Evolutionary conservation across 2,888 invertebrate species (phyloP).

Genomic region (Polymixis lichenea): DNA sequence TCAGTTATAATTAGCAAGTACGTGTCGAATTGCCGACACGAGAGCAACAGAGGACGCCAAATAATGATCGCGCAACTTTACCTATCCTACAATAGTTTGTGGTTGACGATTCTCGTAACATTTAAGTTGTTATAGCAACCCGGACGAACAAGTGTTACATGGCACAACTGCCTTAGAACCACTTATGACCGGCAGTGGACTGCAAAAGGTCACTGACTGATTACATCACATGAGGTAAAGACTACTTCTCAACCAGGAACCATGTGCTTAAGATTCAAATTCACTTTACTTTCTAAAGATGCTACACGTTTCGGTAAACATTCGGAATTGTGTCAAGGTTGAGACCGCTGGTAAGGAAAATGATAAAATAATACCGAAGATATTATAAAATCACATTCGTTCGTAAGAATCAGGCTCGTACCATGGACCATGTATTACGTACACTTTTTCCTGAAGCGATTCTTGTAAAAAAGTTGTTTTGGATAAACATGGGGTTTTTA

Average conservation of each 20-base stretch:
- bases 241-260: conserved; percentile 6
- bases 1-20: neutral
- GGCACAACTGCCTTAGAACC: neutral
- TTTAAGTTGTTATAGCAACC: neutral
- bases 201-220: neutral
- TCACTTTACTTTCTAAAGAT: conserved; percentile 11
- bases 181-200: neutral
- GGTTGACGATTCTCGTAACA: neutral
- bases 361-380: conserved; percentile 10
- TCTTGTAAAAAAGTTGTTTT: conserved; percentile 26
- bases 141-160: neutral
- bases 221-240: conserved; percentile 16
- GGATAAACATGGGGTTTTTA: conserved; percentile 23
- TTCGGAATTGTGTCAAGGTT: conserved; percentile 37
- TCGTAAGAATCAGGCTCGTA: conserved; percentile 13
- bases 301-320: neutral
- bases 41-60: neutral
- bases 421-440: conserved; percentile 29
- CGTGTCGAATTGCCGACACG: neutral
- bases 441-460: conserved; percentile 46
- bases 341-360: conserved; percentile 31
- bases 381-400: conserved; percentile 21
- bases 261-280: neutral
- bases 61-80: neutral
- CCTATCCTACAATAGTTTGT: neutral